Evolutionary conservation across 2,797 vertebrate species (phyloP), one percentile per base, ranked within the genome.

Genomic region (Holocentrus rufus): DNA sequence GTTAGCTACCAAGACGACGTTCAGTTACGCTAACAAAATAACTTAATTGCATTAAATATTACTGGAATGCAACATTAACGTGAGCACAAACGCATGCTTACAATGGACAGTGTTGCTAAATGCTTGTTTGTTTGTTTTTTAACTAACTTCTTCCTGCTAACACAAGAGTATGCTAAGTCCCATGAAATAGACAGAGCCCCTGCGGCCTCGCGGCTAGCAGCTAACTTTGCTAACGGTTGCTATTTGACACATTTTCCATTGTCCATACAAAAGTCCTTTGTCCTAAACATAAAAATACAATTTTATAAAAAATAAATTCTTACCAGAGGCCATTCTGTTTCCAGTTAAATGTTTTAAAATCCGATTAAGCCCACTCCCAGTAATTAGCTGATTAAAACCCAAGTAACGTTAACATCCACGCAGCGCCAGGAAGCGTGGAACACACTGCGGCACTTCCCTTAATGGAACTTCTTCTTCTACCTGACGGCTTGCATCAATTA

Each of bases 311-410:
- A 1, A 23, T 0, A 0, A 0, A 1, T 7, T 71, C 87, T 91
- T 80, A 95, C 94, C 94, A 66, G 94, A 94, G 80, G 94, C 90
- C 94, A 95, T 95, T 61, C 5, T 89, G 77, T 17, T 23, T 13
- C 14, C 42, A 15, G 52, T 53, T 30, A 15, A 74, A 6, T 47
- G 14, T 72, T 31, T 50, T 69, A 82, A 84, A 68, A 64, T 23
- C 7, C 39, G 63, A 81, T 57, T 13, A 42, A 58, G 46, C 39
- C 1, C 27, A 36, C 46, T 77, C 68, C 9, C 39, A 72, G 27
- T 62, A 57, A 72, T 53, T 79, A 52, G 66, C 36, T 74, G 65
- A 83, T 86, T 89, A 91, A 93, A 90, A 72, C 69, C 66, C 66
- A 22, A 53, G 34, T 69, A 50, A 72, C 52, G 68, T 66, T 69